A percentile compares a stretch with the other conserved stretches of the same genome.
Evolutionary conservation across 2,797 vertebrate genomes (phyloP).

Genomic region (Oryzias dopingdopingensis): DNA sequence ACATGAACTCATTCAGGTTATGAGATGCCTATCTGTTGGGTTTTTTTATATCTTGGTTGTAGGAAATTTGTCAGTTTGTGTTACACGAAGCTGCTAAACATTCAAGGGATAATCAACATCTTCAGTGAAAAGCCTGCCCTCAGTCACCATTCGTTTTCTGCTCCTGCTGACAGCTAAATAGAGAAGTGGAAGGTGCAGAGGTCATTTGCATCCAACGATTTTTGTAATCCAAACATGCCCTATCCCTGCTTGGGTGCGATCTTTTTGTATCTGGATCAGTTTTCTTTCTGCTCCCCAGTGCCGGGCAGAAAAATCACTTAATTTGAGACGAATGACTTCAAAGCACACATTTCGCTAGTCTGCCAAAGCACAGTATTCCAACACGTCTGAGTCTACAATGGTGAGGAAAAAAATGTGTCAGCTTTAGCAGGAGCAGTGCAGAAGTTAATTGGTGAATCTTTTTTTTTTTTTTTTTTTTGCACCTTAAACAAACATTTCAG

Average conservation of each 20-base stretch:
- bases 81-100: slow-evolving; percentile 35
- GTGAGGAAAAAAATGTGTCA: slow-evolving; percentile 56
- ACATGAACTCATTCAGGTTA: background rate
- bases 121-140: slow-evolving; percentile 22
- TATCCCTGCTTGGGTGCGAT: slow-evolving; percentile 13
- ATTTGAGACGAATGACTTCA: slow-evolving; percentile 61
- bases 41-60: background rate
- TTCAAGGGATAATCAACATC: slow-evolving; percentile 25
- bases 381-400: slow-evolving; percentile 38
- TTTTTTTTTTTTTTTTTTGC: slow-evolving; percentile 39
- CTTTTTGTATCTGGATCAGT: slow-evolving; percentile 34
- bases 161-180: slow-evolving; percentile 17
- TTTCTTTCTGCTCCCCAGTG: slow-evolving; percentile 9
- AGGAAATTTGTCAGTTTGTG: slow-evolving; percentile 11
- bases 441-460: slow-evolving; percentile 60
- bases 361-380: slow-evolving; percentile 53
- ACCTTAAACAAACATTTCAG: slow-evolving; percentile 63
- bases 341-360: slow-evolving; percentile 40
- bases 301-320: slow-evolving; percentile 47
- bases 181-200: slow-evolving; percentile 9
- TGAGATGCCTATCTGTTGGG: slow-evolving; percentile 7
- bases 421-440: slow-evolving; percentile 55
- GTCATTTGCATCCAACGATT: slow-evolving; percentile 18
- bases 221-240: slow-evolving; percentile 14
- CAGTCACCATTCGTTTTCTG: slow-evolving; percentile 10